Conservation (phyloP, 2,797 vertebrate species). For the Acipenser transmontanus region DNA sequence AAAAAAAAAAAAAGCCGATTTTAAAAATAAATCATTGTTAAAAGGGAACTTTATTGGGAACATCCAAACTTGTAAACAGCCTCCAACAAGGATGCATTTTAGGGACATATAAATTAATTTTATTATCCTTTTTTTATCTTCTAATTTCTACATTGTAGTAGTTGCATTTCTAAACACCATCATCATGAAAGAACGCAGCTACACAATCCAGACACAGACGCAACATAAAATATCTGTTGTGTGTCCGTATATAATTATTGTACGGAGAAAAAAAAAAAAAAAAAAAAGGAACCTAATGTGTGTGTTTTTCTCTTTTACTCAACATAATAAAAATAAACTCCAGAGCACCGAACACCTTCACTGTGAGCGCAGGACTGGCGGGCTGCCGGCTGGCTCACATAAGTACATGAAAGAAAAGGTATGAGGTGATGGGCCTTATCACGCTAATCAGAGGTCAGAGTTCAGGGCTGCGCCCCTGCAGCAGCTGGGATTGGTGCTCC, state of each 20-base stretch:
- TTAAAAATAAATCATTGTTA: too few species aligned
- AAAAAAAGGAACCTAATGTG: constrained; percentile 43
- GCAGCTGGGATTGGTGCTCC: constrained; percentile 71
- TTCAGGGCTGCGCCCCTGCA: constrained; percentile 72
- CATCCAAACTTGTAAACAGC: background rate
- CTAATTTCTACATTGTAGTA: constrained; percentile 63
- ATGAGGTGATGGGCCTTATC: constrained; percentile 19
- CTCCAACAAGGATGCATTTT: constrained; percentile 72
- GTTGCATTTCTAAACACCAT: constrained; percentile 69
- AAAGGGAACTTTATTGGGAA: too few species aligned
- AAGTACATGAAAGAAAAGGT: constrained; percentile 18
- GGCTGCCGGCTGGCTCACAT: too few species aligned
- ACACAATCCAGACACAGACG: constrained; percentile 57
- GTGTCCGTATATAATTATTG: constrained; percentile 55
- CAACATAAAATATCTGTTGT: constrained; percentile 51
- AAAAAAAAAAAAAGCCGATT: too few species aligned
- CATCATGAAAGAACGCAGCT: constrained; percentile 61
- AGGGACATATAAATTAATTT: constrained; percentile 85
- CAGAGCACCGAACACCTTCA: background rate
- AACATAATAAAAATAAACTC: constrained; percentile 55
- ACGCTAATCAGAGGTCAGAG: constrained; percentile 33
- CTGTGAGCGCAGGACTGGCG: background rate
- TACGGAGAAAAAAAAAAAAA: constrained; percentile 33
- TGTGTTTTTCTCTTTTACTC: constrained; percentile 35
- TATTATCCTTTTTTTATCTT: constrained; percentile 68